Conservation (phyloP, 2,888 invertebrate genomes). For the Iphiclides podalirius region DNA sequence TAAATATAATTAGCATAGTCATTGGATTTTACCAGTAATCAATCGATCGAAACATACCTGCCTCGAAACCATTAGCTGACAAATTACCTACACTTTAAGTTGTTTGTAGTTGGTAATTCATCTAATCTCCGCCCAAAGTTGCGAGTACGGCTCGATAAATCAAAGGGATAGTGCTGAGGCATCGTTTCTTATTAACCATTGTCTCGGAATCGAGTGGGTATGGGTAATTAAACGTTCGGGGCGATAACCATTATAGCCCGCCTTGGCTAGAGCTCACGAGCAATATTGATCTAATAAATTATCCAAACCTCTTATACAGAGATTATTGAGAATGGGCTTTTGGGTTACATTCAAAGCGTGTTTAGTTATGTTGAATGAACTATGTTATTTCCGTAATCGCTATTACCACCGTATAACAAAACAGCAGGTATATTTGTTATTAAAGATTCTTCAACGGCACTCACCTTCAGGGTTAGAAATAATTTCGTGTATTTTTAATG, state of each 20-base stretch:
- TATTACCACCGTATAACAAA: constrained; percentile 1
- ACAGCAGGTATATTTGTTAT: too few species aligned
- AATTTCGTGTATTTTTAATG: too few species aligned
- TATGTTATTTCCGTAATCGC: constrained; percentile 1
- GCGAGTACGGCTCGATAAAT: constrained; percentile 62
- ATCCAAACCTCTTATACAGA: constrained; percentile 48
- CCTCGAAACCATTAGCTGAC: constrained; percentile 3
- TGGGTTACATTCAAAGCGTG: constrained; percentile 41
- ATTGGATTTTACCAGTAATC: too few species aligned
- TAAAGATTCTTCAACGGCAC: too few species aligned
- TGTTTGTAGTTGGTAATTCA: constrained; percentile 58
- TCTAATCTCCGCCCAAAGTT: constrained; percentile 61
- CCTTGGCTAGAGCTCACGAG: constrained; percentile 55
- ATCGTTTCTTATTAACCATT: constrained; percentile 76
- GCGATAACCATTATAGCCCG: constrained; percentile 68
- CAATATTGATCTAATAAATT: constrained; percentile 77
- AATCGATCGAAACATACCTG: constrained; percentile 1
- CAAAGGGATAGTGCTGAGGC: constrained; percentile 62
- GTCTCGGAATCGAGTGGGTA: constrained; percentile 66
- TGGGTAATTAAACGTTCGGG: constrained; percentile 66
- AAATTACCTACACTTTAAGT: constrained; percentile 41
- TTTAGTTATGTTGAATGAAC: constrained; percentile 13
- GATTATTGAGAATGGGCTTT: constrained; percentile 60
- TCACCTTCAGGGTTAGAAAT: too few species aligned
- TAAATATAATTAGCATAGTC: too few species aligned